Evolutionary conservation across 2,797 vertebrate species (phyloP).

Genomic region (Zenarchopterus dispar): DNA sequence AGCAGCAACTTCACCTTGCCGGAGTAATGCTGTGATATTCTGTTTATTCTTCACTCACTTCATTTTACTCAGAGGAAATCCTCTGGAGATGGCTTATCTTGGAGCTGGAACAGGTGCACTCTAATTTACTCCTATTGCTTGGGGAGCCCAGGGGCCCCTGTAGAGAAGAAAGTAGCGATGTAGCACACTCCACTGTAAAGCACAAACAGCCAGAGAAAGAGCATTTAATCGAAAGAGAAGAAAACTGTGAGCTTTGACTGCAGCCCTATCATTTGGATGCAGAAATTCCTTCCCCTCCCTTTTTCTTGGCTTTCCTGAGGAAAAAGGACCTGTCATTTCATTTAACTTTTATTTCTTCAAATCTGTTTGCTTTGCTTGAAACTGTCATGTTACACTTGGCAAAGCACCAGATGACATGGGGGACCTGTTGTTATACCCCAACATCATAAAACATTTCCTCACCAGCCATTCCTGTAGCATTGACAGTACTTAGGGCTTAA

Average conservation of each 20-base stretch:
- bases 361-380: constrained; percentile 77
- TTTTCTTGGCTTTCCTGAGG: constrained; percentile 48
- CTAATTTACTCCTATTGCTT: constrained; percentile 90
- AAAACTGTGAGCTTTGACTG: constrained; percentile 79
- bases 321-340: constrained; percentile 66
- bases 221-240: constrained; percentile 83
- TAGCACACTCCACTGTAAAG: constrained; percentile 83
- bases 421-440: constrained; percentile 72
- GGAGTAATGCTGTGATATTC: constrained; percentile 87
- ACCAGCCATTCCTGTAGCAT: constrained; percentile 51
- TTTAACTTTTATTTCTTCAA: constrained; percentile 76
- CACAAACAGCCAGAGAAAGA: constrained; percentile 84
- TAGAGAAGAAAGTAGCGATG: constrained; percentile 84
- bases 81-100: constrained; percentile 87
- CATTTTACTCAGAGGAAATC: constrained; percentile 86
- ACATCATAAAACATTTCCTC: constrained; percentile 64
- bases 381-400: constrained; percentile 69
- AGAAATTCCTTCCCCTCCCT: constrained; percentile 58
- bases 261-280: constrained; percentile 76
- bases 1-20: constrained; percentile 84
- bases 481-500: constrained; percentile 39
- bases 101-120: constrained; percentile 88
- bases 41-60: constrained; percentile 87
- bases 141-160: constrained; percentile 85
- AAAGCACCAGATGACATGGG: constrained; percentile 68